phyloP scores from a whole-genome alignment of 2,113 vertebrate genomes.

The Paracanthobrama guichenoti region DNA sequence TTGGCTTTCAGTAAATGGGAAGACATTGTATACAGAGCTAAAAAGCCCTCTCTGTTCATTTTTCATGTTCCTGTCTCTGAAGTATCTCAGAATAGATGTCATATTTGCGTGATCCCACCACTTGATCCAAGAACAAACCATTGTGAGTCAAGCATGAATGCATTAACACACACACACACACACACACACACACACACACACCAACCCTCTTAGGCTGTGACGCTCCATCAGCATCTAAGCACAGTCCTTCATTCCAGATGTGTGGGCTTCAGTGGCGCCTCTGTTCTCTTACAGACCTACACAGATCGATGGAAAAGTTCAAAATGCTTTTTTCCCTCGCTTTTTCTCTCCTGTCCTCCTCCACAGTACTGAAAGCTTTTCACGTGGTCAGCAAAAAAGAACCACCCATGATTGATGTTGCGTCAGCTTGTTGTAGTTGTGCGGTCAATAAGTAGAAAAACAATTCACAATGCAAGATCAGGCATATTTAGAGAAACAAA shows the following conservation, averaged over 20 bases:
- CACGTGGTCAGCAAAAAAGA: conserved; percentile 42
- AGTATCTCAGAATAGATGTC: conserved; percentile 18
- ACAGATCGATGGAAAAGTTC: conserved; percentile 49
- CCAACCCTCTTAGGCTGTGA: neutral
- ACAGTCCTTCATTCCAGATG: conserved; percentile 32
- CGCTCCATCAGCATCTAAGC: conserved; percentile 38
- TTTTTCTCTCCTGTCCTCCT: conserved; percentile 41
- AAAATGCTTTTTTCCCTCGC: conserved; percentile 36
- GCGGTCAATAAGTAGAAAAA: conserved; percentile 30
- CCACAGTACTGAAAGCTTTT: conserved; percentile 40
- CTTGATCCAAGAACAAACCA: conserved; percentile 7
- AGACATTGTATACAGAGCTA: neutral
- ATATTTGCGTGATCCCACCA: conserved; percentile 22
- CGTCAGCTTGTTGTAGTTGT: conserved; percentile 17
- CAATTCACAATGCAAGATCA: conserved; percentile 2
- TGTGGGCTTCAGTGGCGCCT: conserved; percentile 40
- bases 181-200: conserved; percentile 28
- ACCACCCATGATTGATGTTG: conserved; percentile 41
- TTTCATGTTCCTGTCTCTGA: neutral
- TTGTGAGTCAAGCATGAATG: conserved; percentile 22
- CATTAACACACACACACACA: conserved; percentile 34
- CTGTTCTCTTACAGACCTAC: conserved; percentile 46
- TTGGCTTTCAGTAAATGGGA: neutral
- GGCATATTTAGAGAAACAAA: conserved; percentile 16
- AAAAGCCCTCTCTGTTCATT: conserved; percentile 4